phyloP scores from a whole-genome alignment of 2,113 vertebrate species.

The Pterocles burchelli region DNA sequence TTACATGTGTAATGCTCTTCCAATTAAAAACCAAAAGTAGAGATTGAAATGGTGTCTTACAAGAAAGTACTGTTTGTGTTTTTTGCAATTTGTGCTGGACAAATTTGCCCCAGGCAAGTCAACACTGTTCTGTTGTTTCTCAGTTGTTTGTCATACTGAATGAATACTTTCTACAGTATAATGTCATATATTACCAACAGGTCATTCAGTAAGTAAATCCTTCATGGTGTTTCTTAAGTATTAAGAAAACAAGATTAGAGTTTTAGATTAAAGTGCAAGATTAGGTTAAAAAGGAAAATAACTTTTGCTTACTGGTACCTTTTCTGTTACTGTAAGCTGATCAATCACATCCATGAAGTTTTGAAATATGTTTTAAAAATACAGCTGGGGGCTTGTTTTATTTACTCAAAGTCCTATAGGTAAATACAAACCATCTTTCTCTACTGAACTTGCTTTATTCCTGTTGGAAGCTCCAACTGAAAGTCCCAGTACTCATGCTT shows the following conservation, averaged over 20 bases:
- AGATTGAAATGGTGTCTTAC: background rate
- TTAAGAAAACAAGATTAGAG: background rate
- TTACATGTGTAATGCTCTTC: background rate
- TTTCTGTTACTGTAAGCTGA: background rate
- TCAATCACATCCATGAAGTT: background rate
- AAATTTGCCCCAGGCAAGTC: background rate
- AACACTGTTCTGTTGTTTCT: background rate
- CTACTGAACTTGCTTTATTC: background rate
- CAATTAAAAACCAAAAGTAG: background rate
- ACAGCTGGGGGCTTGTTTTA: background rate
- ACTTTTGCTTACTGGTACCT: background rate
- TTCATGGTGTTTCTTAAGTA: background rate
- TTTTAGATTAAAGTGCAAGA: too few relatives aligned
- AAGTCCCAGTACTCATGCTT: background rate
- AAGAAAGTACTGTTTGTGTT: background rate
- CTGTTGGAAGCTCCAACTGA: background rate
- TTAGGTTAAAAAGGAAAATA: background rate
- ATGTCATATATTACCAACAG: background rate
- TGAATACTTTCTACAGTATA: background rate
- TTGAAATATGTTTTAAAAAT: background rate
- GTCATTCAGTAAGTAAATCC: background rate
- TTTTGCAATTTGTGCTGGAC: background rate
- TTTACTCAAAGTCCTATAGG: background rate
- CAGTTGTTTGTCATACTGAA: background rate
- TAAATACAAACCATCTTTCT: background rate